Conservation (phyloP, 64 coral and sea anemone genomes). For the Acropora tenuis region DNA sequence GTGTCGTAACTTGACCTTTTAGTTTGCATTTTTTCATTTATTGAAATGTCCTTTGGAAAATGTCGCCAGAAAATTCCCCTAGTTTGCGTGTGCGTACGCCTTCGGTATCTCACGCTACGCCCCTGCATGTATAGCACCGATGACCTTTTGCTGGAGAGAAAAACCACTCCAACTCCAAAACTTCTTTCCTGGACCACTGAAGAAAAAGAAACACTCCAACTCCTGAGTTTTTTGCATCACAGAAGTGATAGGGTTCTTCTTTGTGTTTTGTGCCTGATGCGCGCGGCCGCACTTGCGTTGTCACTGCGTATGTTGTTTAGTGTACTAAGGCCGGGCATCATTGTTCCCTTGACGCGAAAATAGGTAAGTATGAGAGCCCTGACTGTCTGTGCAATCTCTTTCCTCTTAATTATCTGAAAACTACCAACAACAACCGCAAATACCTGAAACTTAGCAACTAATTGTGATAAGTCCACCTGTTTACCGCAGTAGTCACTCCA, state of each 20-base stretch:
- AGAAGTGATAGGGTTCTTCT: not conserved
- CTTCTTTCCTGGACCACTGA: not conserved
- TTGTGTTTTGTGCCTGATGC: slow-evolving; percentile 4
- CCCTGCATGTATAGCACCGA: not conserved
- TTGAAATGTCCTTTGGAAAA: too few species aligned
- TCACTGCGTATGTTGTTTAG: slow-evolving; percentile 13
- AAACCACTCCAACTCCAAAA: not conserved
- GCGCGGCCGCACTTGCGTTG: not conserved
- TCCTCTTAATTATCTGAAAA: not conserved
- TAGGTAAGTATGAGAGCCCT: not conserved
- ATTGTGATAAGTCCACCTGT: too few species aligned
- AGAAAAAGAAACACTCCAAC: not conserved
- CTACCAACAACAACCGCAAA: too few species aligned
- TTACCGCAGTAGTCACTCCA: too few species aligned
- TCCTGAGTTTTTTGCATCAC: not conserved
- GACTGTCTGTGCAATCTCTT: not conserved
- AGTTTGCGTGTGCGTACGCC: too few species aligned
- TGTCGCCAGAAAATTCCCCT: too few species aligned
- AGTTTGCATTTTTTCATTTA: too few species aligned
- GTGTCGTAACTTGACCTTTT: too few species aligned
- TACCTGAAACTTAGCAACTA: too few species aligned
- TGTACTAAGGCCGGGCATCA: not conserved
- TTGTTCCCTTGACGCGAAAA: not conserved
- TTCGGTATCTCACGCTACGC: too few species aligned
- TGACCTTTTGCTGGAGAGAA: not conserved